These are phyloP conservation scores for Eubasilissa splendida DNA, from an alignment of 2,888 invertebrate species.

Conservation along the genomic window DNA sequence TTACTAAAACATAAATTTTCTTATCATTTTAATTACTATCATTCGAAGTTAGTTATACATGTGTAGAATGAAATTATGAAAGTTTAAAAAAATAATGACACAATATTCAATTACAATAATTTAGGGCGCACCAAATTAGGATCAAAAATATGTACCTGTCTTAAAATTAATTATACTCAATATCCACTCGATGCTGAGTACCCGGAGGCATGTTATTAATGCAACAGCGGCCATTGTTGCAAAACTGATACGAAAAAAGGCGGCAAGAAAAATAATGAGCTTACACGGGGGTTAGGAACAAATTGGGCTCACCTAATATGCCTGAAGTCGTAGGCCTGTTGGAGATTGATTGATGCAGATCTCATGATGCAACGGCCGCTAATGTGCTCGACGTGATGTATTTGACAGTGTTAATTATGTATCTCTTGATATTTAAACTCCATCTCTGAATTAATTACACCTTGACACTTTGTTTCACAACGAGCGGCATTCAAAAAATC, in stretches of 20 bases:
- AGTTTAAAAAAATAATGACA: no score
- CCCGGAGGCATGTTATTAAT: conserved; percentile 16
- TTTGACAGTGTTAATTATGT: conserved; percentile 17
- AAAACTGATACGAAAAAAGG: conserved; percentile 18
- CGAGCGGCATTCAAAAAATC: conserved; percentile 24
- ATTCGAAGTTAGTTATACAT: no score
- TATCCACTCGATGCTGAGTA: conserved; percentile 10
- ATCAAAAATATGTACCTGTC: conserved; percentile 27
- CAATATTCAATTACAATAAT: conserved; percentile 12
- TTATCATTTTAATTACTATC: no score
- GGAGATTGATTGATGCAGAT: conserved; percentile 40
- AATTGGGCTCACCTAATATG: conserved; percentile 46
- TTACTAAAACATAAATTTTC: no score
- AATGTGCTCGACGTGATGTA: conserved; percentile 17
- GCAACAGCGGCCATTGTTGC: conserved; percentile 30
- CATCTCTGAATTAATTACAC: conserved; percentile 21
- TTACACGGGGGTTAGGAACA: conserved; percentile 18
- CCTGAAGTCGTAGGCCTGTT: not conserved
- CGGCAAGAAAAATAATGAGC: conserved; percentile 9
- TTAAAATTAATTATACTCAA: conserved; percentile 31
- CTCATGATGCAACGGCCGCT: conserved; percentile 42
- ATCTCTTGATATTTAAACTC: not conserved
- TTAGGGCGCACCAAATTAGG: conserved; percentile 36
- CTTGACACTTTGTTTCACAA: conserved; percentile 31
- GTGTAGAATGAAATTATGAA: no score